Base-by-base conservation (phyloP, 2,797 vertebrate species). In the Acanthopagrus latus region DNA sequence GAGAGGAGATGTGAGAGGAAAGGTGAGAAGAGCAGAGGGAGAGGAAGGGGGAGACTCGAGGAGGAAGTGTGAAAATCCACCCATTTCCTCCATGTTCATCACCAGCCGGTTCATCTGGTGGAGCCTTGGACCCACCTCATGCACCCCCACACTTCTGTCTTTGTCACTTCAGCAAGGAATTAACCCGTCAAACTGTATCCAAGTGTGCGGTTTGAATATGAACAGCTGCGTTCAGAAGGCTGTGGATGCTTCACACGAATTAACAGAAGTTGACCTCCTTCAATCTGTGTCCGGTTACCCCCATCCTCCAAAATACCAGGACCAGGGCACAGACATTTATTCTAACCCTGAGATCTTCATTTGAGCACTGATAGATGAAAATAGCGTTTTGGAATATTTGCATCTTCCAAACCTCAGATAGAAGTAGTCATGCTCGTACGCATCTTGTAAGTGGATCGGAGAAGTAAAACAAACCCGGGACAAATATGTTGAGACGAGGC, bases 1-100 rank as follows among this genome's bases (percentile, higher is more conserved):
- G 64, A 74, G 58, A 77, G 71, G 71, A 68, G 70, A 74, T 69
- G 71, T 81, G 54, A 62, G 58, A 50, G 21, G 78, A 76, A 78
- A 88, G 9, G 66, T 63, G 85, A 88, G 84, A 71, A 58, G 72
- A 89, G 89, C 78, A 43, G 71, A 60, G 76, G 70, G 78, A 75
- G 64, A 59, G 76, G 75, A 84, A 85, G 27, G 44, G 10, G 6
- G 71, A 74, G 83, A 77, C 58, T 60, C 48, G 23, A 43, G 78
- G 73, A 83, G 83, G 84, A 91, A 73, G 74, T 75, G 77, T 70
- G 74, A 82, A 85, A 92, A 80, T 71, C 70, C 69, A 75, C 74
- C 76, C 63, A 27, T 83, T 89, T 90, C 78, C 83, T 85, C 13
- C 74, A 7, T 68, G 85, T 85, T 90, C 75, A 80, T 92, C 88